A percentile compares a stretch with the other conserved stretches of the same genome.
Conservation (phyloP, 1,140 invertebrate genomes). For the Colletes latitarsis region DNA sequence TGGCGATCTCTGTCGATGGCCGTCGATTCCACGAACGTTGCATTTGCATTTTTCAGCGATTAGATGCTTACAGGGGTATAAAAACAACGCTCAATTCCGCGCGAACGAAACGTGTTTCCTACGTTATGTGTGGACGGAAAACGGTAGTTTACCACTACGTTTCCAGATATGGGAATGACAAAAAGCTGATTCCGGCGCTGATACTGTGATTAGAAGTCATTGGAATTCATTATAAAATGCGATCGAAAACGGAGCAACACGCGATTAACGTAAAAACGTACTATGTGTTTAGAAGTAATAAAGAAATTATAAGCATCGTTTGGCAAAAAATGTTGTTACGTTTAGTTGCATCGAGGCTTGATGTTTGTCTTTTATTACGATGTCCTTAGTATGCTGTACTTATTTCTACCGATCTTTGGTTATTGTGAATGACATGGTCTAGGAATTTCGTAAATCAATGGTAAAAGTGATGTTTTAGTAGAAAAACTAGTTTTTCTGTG, state of each 20-base stretch:
- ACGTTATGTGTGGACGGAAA: neutral
- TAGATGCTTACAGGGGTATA: neutral
- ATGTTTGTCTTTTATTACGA: neutral
- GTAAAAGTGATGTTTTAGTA: too few relatives aligned
- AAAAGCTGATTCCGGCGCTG: neutral
- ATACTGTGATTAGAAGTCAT: slow-evolving; percentile 52
- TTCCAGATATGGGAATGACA: neutral
- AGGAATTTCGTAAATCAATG: too few relatives aligned
- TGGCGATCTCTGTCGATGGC: too few relatives aligned
- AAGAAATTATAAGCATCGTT: slow-evolving; percentile 19
- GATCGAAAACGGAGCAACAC: slow-evolving; percentile 10
- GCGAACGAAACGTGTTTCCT: too few relatives aligned
- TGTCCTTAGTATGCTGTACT: neutral
- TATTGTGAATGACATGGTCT: too few relatives aligned
- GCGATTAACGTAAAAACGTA: neutral
- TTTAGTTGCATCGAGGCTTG: neutral
- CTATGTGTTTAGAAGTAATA: neutral
- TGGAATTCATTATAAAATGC: slow-evolving; percentile 58
- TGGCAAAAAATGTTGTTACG: neutral
- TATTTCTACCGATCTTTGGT: too few relatives aligned
- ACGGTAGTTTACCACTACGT: neutral
- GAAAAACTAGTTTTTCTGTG: too few relatives aligned
- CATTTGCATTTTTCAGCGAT: neutral
- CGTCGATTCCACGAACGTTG: too few relatives aligned
- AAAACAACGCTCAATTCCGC: neutral